Percentiles rank a stretch among this genome's conserved stretches.
Evolutionary conservation across 2,888 invertebrate genomes (phyloP).

Genomic region (Heteromyza rotundicornis): DNA sequence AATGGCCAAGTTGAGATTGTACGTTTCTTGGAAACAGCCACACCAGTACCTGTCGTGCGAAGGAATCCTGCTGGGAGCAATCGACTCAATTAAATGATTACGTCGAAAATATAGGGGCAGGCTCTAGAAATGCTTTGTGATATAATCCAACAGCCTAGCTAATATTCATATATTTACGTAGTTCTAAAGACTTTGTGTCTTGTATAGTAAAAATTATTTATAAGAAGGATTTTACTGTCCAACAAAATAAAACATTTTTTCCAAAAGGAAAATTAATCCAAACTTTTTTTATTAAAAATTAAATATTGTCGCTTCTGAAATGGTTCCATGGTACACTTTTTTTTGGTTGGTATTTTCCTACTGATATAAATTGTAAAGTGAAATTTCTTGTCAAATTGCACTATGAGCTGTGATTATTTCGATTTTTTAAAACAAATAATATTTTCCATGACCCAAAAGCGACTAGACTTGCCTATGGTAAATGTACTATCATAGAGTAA

Average conservation of each 20-base stretch:
- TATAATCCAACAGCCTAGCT: neutral
- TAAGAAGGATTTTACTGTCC: too few species aligned
- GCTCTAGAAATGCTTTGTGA: neutral
- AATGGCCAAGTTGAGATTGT: conserved; percentile 13
- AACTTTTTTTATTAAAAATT: too few species aligned
- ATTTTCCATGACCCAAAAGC: neutral
- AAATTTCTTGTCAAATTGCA: neutral
- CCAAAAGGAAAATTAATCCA: too few species aligned
- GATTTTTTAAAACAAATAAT: neutral
- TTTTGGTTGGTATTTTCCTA: too few species aligned
- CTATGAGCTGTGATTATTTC: neutral
- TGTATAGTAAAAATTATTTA: too few species aligned
- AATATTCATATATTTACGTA: neutral
- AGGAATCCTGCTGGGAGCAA: neutral
- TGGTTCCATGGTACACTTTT: too few species aligned
- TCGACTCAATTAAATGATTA: neutral
- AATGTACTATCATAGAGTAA: too few species aligned
- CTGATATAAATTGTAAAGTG: neutral
- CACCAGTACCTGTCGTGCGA: conserved; percentile 7
- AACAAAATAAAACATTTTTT: too few species aligned
- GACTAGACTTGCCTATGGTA: neutral
- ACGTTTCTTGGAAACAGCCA: conserved; percentile 7
- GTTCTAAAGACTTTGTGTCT: neutral
- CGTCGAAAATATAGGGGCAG: neutral
- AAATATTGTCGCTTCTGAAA: too few species aligned